Base-by-base conservation (phyloP, 2,113 vertebrate species). In the Lepus europaeus region DNA sequence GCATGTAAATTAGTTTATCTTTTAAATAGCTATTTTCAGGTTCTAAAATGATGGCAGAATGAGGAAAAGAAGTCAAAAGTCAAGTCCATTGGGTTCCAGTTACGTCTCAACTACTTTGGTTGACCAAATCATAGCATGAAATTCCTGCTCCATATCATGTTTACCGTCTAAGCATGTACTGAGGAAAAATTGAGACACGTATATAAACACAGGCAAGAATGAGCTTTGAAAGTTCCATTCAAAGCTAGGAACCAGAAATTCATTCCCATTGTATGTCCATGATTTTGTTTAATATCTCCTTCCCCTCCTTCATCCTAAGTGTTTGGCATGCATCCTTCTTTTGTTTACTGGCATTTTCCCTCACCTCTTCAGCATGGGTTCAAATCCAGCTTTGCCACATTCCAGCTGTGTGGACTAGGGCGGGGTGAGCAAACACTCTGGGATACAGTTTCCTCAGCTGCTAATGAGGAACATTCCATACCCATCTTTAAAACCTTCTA, bases 131-230 rank as follows among this genome's bases (percentile, higher is more conserved):
- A 78, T 20, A 79, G 87, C 39, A 20, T 23, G 29, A 3, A 45
- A n/a, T 77, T 45, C 33, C 9, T 27, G n/a, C 49, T 74, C 33
- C 45, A 25, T n/a, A 68, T 27, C 8, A 31, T 74, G 31, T 61
- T 77, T 59, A 94, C 22, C 16, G 2, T 84, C 22, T 11, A 22
- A 83, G 20, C 4, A 13, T 6, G 25, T 53, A 31, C 27, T 61
- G 63, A 61, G 33, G 39, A 91, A 91, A 22, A 90, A 81, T 61
- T 39, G 20, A 94, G 64, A 49, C 22, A 69, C 81, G 39, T 77
- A 49, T 51, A 59, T 29, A 31, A 95, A 84, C 12, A 80, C 10
- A 82, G 45, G 64, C 13, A 95, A 45, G 16, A 64, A 93, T 61
- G 22, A 79, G 13, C 4, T 95, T 79, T 88, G 69, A 14, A 82